Conservation (phyloP, 1,140 invertebrate species). For the Argopecten irradians region DNA sequence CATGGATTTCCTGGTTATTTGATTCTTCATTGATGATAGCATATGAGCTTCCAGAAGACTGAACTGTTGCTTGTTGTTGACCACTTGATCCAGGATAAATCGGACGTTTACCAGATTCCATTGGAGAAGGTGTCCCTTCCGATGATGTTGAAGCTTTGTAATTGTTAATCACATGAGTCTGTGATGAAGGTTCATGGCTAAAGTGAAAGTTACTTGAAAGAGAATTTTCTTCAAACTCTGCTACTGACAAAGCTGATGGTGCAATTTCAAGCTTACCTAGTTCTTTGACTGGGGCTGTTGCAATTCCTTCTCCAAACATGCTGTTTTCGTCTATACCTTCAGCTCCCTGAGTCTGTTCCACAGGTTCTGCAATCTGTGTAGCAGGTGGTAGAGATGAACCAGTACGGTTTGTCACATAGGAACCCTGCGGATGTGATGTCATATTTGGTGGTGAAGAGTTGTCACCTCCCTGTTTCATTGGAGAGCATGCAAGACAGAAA, state of each 20-base stretch:
- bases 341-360: background rate
- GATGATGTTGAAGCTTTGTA: background rate
- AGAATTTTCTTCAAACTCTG: background rate
- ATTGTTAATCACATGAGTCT: conserved; percentile 37
- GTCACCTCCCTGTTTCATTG: background rate
- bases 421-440: conserved; percentile 12
- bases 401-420: background rate
- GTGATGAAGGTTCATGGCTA: conserved; percentile 37
- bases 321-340: conserved; percentile 36
- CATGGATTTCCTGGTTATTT: background rate
- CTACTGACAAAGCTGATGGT: conserved; percentile 6
- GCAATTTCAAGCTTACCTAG: background rate
- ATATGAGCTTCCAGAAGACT: background rate
- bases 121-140: conserved; percentile 24
- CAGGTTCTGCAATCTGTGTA: background rate
- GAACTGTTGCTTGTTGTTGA: background rate
- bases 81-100: conserved; percentile 9
- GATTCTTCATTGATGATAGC: background rate
- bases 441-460: conserved; percentile 24
- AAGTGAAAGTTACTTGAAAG: background rate
- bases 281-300: background rate
- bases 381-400: background rate
- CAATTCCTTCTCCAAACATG: conserved; percentile 29
- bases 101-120: background rate
- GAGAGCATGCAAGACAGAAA: background rate